phyloP scores from a whole-genome alignment of 2,888 invertebrate genomes.

The Sinotaia quadrata region DNA sequence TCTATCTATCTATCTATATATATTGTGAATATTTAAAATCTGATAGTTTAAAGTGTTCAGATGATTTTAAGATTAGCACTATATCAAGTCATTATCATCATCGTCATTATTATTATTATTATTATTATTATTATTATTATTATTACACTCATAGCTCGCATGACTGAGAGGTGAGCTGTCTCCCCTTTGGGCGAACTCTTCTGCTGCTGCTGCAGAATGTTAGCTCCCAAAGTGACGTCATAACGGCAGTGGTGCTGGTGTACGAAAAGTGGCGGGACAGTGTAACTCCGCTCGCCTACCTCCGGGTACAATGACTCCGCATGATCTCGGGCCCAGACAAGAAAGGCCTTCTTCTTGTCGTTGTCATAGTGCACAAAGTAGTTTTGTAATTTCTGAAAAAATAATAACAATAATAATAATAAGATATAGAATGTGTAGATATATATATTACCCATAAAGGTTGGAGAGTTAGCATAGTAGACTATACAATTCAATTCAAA shows the following conservation, averaged over 20 bases:
- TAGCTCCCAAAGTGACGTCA: conserved; percentile 1
- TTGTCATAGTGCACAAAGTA: conserved; percentile 8
- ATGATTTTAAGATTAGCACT: no score
- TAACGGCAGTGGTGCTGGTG: conserved; percentile 25
- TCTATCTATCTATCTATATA: no score
- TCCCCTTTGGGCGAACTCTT: conserved; percentile 28
- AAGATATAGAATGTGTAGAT: no score
- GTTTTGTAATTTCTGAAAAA: conserved; percentile 9
- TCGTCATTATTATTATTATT: not conserved
- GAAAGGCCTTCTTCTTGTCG: conserved; percentile 16
- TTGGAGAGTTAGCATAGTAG: no score
- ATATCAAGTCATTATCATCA: not conserved
- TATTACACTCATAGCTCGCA: conserved; percentile 10
- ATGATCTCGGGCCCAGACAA: conserved; percentile 23
- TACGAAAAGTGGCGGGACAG: conserved; percentile 31
- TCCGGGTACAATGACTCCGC: conserved; percentile 32
- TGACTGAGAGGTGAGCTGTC: conserved; percentile 18
- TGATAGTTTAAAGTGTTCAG: no score
- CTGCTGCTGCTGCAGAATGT: conserved; percentile 17
- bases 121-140: not conserved
- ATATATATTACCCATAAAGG: no score
- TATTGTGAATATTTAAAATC: no score
- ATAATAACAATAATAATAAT: no score
- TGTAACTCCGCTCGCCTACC: conserved; percentile 29
- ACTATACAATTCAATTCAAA: no score